These are phyloP conservation scores for Phymatocera aterrima DNA, from an alignment of 2,888 invertebrate genomes.

Conservation along the genomic window DNA sequence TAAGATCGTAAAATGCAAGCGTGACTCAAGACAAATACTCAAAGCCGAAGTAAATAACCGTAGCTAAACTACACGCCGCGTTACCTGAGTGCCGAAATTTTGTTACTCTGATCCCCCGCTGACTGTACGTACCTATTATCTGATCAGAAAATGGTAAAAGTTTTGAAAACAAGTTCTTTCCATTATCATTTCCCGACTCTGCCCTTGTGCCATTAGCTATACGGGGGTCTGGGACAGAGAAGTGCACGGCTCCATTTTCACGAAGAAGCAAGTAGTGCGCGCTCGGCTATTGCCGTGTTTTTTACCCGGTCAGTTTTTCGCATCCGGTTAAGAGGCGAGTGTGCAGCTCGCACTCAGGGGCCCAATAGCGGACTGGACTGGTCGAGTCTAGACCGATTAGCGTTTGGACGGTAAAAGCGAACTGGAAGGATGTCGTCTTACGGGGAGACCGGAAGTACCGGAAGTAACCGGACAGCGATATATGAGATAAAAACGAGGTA, in stretches of 20 bases:
- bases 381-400: constrained; percentile 43
- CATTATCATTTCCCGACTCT: constrained; percentile 34
- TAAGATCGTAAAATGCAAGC: background rate
- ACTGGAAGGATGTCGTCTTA: constrained; percentile 35
- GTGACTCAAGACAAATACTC: background rate
- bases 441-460: constrained; percentile 35
- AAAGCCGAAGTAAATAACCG: background rate
- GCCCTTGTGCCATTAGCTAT: constrained; percentile 1
- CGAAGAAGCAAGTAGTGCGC: constrained; percentile 17
- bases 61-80: background rate
- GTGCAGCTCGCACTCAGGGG: constrained; percentile 29
- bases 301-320: constrained; percentile 8
- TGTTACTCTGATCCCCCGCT: background rate
- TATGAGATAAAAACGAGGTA: constrained; percentile 31
- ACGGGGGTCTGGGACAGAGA: background rate
- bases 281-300: constrained; percentile 11
- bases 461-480: constrained; percentile 38
- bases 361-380: background rate
- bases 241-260: constrained; percentile 37
- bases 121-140: background rate
- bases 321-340: constrained; percentile 8
- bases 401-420: constrained; percentile 25
- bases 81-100: background rate
- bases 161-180: constrained; percentile 32
- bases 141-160: background rate